These are phyloP conservation scores for Erethizon dorsatum DNA, from an alignment of 2,797 vertebrate genomes.

Conservation along the genomic window DNA sequence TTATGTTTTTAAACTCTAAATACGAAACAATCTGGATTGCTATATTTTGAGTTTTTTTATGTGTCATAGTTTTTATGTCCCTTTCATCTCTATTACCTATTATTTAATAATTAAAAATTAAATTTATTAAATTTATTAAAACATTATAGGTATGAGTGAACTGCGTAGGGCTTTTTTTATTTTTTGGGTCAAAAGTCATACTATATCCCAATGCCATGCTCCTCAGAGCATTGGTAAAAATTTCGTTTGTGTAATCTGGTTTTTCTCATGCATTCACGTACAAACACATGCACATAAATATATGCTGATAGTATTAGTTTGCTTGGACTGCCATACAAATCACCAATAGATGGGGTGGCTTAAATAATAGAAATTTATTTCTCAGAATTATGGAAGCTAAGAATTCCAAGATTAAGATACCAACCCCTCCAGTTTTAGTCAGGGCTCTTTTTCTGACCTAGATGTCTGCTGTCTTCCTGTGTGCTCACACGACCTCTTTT, in stretches of 20 bases:
- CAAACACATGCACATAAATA: neutral
- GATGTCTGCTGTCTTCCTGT: neutral
- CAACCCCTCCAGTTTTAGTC: neutral
- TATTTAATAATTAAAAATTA: constrained; percentile 20
- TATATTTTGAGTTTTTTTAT: neutral
- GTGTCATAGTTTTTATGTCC: constrained; percentile 4
- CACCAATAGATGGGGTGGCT: neutral
- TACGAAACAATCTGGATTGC: neutral
- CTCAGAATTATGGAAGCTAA: neutral
- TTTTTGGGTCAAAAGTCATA: neutral
- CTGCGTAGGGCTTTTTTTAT: neutral
- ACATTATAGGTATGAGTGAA: neutral
- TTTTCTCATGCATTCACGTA: neutral
- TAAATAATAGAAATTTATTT: neutral
- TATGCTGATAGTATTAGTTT: neutral
- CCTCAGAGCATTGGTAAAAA: neutral
- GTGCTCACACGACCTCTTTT: neutral
- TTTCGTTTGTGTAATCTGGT: neutral
- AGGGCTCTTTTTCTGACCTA: neutral
- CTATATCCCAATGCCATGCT: neutral
- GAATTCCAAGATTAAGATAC: neutral
- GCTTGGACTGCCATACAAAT: neutral
- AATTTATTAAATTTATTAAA: neutral
- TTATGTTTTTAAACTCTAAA: neutral
- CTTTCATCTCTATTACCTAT: neutral